Evolutionary conservation across 2,888 invertebrate species (phyloP), one percentile per base, ranked within the genome.

Genomic region (Sacculina carcini): DNA sequence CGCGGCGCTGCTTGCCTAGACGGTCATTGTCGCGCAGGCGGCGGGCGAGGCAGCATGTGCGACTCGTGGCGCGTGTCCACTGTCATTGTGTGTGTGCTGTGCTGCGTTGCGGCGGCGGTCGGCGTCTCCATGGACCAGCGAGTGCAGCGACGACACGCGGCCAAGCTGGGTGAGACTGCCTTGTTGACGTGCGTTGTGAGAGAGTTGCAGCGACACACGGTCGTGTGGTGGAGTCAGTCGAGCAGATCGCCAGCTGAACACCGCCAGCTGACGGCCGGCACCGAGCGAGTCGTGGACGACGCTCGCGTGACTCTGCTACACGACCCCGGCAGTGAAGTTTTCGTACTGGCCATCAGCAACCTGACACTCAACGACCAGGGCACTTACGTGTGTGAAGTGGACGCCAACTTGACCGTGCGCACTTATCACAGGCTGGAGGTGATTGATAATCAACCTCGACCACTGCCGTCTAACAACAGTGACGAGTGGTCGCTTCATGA

Each of bases 331-430:
- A 82, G 82, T 1, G 82, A 82, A 61, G 82, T 83, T 16, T 84
- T 83, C 83, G 81, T 84, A 39, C 70, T 85, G 48, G 75, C 80
- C 55, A 80, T 85, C 60, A 77, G 76, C 62, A 68, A 73, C 19
- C 74, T 77, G 16, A 75, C 71, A 60, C 67, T 75, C 0, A 69
- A 73, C 0, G 84, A 85, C 62, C 74, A 79, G 0, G 83, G 82
- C 2, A 71, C 80, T 32, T 85, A 84, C 64, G 74, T 77, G 58
- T 85, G 84, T 60, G 83, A 84, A 66, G 74, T 83, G 19, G 84
- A 84, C 66, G 78, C 78, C 16, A 77, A 76, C 58, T 83, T 83
- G 0, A 75, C 78, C 1, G 72, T 81, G 42, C 71, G 78, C 56
- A 80, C 81, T 61, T 81, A 80, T 66, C 80, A 83, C 63, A 75